Base-by-base conservation (phyloP, 2,113 vertebrate species). In the Lasiurus borealis region DNA sequence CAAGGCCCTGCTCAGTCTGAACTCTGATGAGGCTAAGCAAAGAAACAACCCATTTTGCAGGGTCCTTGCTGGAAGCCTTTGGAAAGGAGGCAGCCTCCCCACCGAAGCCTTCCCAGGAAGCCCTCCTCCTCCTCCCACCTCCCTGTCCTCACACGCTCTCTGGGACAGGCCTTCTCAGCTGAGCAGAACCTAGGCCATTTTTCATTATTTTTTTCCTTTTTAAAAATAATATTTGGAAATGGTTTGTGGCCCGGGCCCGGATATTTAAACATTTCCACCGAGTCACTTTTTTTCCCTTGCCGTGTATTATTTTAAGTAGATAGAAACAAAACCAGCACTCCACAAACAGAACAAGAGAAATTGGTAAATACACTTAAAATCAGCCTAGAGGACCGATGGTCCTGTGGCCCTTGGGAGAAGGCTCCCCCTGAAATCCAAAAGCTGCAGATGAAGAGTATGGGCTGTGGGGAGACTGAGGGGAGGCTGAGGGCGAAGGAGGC, bases 161-260 rank as follows among this genome's bases (percentile, higher is more conserved):
- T 6, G 1, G 29, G 34, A 57, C 23, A 12, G 31, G 77, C 40
- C 54, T 57, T 72, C 85, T 80, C 29, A 31, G 31, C 48, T 80
- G 34, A n/a, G 69, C 36, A 88, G 48, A 46, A 77, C 59, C 54
- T 31, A 81, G 64, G 59, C 29, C 1, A 12, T 46, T 66, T 90
- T 52, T 88, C 40, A 19, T 69, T 68, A 73, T 71, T 88, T 90
- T 71, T 86, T 86, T 11, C 75, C 59, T 75, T 71, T 68, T 8
- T 5, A 94, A 89, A 95, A 95, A 94, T 94, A 96, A 94, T 91
- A 96, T 96, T 95, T 97, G 89, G 86, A 93, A 95, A 91, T 77
- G 59, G 31, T 82, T 91, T 77, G 40, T 66, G 64, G 52, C n/a
- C 78, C 36, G 27, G 91, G 52, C n/a, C 78, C 36, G 27, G 93